These are phyloP conservation scores for Phenganax stokvisi DNA, from an alignment of 92 coral and sea anemone species.

Conservation along the genomic window DNA sequence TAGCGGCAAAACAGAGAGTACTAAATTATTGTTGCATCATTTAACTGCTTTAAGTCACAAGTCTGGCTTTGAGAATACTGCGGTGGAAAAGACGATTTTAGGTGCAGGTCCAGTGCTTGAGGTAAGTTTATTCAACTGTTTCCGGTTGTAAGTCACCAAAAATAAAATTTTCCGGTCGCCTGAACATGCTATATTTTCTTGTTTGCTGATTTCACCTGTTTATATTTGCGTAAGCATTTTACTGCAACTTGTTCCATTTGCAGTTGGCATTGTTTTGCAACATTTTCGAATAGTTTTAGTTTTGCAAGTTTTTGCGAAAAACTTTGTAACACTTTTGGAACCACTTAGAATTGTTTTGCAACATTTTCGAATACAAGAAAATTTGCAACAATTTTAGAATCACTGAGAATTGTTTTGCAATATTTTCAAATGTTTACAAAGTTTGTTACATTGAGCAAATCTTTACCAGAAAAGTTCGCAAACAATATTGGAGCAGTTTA, in stretches of 20 bases:
- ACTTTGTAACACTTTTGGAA: not conserved
- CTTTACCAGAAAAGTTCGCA: no score
- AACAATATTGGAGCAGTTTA: not conserved
- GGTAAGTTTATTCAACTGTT: slow-evolving; percentile 53
- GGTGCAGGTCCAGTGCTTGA: slow-evolving; percentile 97
- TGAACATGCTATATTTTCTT: not conserved
- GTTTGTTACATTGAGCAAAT: no score
- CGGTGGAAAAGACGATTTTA: slow-evolving; percentile 89
- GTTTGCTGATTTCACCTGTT: not conserved
- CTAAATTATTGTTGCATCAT: slow-evolving; percentile 90
- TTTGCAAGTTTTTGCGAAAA: not conserved
- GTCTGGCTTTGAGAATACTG: slow-evolving; percentile 66
- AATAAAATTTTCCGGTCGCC: not conserved
- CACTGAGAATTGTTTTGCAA: not conserved
- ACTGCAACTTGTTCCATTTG: not conserved
- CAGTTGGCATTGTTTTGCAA: not conserved
- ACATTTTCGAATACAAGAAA: not conserved
- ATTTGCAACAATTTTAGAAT: not conserved
- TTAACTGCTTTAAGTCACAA: slow-evolving; percentile 89
- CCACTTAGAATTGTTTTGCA: not conserved
- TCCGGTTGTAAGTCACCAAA: slow-evolving; percentile 29
- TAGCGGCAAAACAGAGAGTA: slow-evolving; percentile 96
- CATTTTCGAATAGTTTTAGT: not conserved
- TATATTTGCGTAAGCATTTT: not conserved
- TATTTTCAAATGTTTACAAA: not conserved